Evolutionary conservation across 2,888 invertebrate species (phyloP).

Genomic region (Sarcophaga rosellei): DNA sequence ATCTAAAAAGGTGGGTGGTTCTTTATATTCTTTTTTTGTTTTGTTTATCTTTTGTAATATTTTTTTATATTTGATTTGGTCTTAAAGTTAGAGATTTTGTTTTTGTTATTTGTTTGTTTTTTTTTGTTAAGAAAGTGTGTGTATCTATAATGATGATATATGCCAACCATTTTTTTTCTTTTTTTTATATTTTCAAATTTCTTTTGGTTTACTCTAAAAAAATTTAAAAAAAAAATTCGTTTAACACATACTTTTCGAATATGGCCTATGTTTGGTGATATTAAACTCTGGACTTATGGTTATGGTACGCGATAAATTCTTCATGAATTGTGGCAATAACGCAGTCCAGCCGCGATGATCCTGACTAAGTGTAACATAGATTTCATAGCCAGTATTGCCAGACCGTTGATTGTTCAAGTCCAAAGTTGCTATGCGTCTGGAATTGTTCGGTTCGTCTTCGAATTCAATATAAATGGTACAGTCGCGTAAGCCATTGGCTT

Average conservation of each 20-base stretch:
- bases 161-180: constrained; percentile 48
- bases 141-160: constrained; percentile 49
- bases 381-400: constrained; percentile 77
- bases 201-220: constrained; percentile 28
- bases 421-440: constrained; percentile 77
- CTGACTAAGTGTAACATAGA: constrained; percentile 78
- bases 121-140: constrained; percentile 39
- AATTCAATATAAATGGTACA: constrained; percentile 79
- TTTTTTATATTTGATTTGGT: constrained; percentile 10
- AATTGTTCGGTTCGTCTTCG: constrained; percentile 78
- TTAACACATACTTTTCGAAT: constrained; percentile 71
- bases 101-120: constrained; percentile 35
- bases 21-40: constrained; percentile 38
- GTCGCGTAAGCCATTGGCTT: constrained; percentile 77
- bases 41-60: constrained; percentile 19
- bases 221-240: not conserved
- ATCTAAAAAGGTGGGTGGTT: constrained; percentile 68
- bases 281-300: constrained; percentile 79
- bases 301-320: constrained; percentile 77
- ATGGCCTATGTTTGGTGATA: constrained; percentile 78
- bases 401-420: constrained; percentile 71
- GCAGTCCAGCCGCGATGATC: constrained; percentile 79
- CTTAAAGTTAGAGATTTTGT: constrained; percentile 21
- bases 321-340: constrained; percentile 78
- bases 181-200: constrained; percentile 31